Conservation (phyloP, 2,113 vertebrate species). For the Prunella fulvescens region DNA sequence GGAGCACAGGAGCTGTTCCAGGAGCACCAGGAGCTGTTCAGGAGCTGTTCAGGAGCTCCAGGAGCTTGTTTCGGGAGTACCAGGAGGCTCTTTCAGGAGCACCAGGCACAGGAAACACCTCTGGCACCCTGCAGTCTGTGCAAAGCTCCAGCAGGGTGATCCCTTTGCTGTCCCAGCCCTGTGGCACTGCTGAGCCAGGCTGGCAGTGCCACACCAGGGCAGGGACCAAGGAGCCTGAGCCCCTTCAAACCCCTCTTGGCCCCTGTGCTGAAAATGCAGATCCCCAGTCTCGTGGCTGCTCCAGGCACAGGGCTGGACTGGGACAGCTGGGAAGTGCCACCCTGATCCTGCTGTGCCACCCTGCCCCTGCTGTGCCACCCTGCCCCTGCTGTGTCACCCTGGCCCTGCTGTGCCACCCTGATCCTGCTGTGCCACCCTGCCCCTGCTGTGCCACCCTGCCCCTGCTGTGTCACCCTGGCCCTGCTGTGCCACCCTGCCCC, state of each 20-base stretch:
- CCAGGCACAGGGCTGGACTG: not conserved
- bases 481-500: too few relatives aligned
- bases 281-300: rapidly evolving
- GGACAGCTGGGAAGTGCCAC: not conserved
- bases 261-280: not conserved
- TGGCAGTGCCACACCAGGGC: not conserved
- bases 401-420: too few relatives aligned
- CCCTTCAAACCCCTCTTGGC: not conserved
- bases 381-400: too few relatives aligned
- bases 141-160: not conserved
- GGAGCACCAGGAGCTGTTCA: not conserved
- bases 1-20: not conserved
- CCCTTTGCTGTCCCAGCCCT: not conserved
- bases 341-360: too few relatives aligned
- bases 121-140: rapidly evolving
- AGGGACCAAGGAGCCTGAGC: not conserved
- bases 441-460: too few relatives aligned
- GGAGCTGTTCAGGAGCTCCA: not conserved
- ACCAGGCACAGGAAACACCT: not conserved
- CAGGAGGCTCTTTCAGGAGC: not conserved
- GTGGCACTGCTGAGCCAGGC: not conserved
- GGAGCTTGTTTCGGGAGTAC: not conserved
- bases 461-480: too few relatives aligned
- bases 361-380: too few relatives aligned
- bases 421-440: too few relatives aligned